A percentile compares a stretch with the other conserved stretches of the same genome.
Conservation (phyloP, 1,140 invertebrate species). For the Zeugodacus cucurbitae region DNA sequence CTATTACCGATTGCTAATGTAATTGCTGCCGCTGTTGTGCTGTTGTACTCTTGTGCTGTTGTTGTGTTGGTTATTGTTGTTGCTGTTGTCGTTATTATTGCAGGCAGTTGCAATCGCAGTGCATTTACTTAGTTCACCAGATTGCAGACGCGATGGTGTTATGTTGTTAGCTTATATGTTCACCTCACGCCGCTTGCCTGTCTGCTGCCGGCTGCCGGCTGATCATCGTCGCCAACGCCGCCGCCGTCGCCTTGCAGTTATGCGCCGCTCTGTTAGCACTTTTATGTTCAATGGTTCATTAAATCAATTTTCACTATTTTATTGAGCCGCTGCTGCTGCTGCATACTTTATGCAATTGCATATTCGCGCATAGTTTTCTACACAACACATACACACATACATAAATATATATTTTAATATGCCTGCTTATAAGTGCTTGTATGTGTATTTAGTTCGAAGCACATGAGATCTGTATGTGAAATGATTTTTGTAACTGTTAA, state of each 20-base stretch:
- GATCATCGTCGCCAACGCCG: no score
- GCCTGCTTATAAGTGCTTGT: neutral
- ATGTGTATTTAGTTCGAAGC: neutral
- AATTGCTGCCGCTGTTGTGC: neutral
- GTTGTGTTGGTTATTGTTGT: neutral
- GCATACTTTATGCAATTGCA: slow-evolving; percentile 19
- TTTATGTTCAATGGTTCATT: slow-evolving; percentile 22
- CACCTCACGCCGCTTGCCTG: neutral
- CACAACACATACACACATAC: neutral
- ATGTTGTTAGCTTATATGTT: neutral
- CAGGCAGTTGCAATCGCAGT: slow-evolving; percentile 2
- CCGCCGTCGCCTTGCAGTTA: neutral
- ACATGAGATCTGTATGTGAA: slow-evolving; percentile 19
- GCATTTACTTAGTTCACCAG: neutral
- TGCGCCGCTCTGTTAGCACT: slow-evolving; percentile 15
- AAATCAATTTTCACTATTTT: slow-evolving; percentile 38
- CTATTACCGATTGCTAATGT: slow-evolving; percentile 34
- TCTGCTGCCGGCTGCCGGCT: no score
- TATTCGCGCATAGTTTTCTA: neutral
- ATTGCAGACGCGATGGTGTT: slow-evolving; percentile 20
- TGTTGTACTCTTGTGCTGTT: neutral
- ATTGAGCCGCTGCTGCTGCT: neutral
- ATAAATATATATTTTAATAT: neutral
- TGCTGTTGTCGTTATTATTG: neutral
- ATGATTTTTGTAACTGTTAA: slow-evolving; percentile 30